Evolutionary conservation across 2,888 invertebrate genomes (phyloP).

Genomic region (Lochmaea crataegi): DNA sequence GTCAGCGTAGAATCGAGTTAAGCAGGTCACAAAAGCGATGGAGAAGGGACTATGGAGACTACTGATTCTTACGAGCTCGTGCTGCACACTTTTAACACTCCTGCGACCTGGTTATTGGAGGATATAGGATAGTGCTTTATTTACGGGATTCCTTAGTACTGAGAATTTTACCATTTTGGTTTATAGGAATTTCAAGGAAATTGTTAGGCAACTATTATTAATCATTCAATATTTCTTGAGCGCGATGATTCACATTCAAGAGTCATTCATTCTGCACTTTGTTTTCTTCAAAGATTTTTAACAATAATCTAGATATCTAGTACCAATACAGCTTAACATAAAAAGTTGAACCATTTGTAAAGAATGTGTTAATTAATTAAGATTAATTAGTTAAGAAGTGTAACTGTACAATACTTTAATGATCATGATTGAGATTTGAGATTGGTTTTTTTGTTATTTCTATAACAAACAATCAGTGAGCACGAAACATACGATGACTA

Average conservation of each 20-base stretch:
- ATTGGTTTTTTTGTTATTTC: no score
- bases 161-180: background rate
- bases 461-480: no score
- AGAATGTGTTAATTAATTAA: no score
- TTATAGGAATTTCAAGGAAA: background rate
- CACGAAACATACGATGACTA: no score
- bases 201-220: background rate
- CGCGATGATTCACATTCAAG: background rate
- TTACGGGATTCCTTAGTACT: conserved; percentile 9
- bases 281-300: no score
- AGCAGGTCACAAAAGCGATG: conserved; percentile 50
- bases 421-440: no score
- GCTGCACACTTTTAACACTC: conserved; percentile 24
- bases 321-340: no score
- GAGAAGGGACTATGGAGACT: conserved; percentile 40
- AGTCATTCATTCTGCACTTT: no score
- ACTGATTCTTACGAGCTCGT: conserved; percentile 29
- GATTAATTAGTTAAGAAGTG: no score
- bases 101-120: conserved; percentile 14
- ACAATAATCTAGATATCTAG: no score
- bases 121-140: conserved; percentile 2
- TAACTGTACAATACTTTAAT: no score
- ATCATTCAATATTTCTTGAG: background rate
- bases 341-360: no score
- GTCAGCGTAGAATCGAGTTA: conserved; percentile 42